phyloP scores from a whole-genome alignment of 2,888 invertebrate genomes.

The Bombyx huttoni region DNA sequence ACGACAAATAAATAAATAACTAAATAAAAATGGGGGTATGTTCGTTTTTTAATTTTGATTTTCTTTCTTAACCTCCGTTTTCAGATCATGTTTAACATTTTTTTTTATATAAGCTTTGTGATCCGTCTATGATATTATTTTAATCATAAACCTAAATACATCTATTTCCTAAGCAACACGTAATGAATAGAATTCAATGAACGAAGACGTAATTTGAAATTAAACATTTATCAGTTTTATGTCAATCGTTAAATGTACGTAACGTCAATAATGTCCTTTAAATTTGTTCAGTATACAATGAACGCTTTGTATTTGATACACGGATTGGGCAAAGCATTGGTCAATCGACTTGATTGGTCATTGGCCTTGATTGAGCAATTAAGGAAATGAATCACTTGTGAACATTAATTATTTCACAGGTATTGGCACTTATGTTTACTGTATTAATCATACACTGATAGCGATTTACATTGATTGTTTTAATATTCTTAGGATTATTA shows the following conservation, averaged over 20 bases:
- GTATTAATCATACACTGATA: not conserved
- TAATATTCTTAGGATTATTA: not conserved
- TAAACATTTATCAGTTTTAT: not conserved
- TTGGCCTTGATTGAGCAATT: constrained; percentile 27
- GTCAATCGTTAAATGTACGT: constrained; percentile 7
- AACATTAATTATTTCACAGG: not conserved
- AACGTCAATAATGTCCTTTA: not conserved
- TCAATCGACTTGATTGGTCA: constrained; percentile 24
- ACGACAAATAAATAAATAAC: no score
- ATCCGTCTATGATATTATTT: no score
- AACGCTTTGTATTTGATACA: not conserved
- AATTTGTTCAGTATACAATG: constrained; percentile 5
- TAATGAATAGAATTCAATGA: not conserved
- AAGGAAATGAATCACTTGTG: constrained; percentile 27
- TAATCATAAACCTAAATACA: no score
- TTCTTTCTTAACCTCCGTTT: no score
- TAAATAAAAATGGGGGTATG: no score
- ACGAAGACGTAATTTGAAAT: not conserved
- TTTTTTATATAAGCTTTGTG: no score
- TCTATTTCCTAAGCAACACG: no score
- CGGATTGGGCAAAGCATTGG: constrained; percentile 8
- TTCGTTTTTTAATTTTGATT: no score
- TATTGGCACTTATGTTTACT: not conserved
- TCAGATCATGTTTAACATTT: no score
- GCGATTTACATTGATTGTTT: not conserved